phyloP scores from a whole-genome alignment of 2,797 vertebrate species.

The Myotis planiceps region DNA sequence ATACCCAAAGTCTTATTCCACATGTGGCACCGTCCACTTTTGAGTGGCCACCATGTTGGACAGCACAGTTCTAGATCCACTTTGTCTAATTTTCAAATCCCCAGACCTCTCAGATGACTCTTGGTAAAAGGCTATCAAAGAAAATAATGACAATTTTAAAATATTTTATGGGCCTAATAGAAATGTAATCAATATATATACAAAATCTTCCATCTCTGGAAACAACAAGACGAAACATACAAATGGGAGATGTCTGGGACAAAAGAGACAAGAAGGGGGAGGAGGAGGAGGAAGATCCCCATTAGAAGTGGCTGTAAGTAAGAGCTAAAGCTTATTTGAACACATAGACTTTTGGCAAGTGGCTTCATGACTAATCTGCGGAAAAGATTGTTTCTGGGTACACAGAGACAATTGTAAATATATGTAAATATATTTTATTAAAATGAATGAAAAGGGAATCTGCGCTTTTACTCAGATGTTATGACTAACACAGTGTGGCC shows the following conservation, averaged over 20 bases:
- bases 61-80: not conserved
- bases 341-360: not conserved
- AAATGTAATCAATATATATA: not conserved
- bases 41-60: not conserved
- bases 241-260: not conserved
- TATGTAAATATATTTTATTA: constrained; percentile 25
- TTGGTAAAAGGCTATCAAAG: not conserved
- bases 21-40: not conserved
- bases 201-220: not conserved
- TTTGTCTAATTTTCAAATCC: not conserved
- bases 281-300: not conserved
- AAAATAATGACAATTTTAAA: not conserved
- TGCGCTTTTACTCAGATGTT: not conserved
- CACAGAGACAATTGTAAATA: not conserved
- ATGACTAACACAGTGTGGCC: constrained; percentile 18
- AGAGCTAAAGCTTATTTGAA: not conserved
- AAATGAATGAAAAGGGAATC: constrained; percentile 38
- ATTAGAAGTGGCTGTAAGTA: not conserved
- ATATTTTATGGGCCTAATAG: not conserved
- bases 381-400: not conserved
- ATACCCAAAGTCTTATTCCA: not conserved
- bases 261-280: not conserved
- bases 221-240: not conserved
- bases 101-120: not conserved
- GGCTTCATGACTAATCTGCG: not conserved